A percentile compares a stretch with the other conserved stretches of the same genome.
Evolutionary conservation across 2,888 invertebrate genomes (phyloP).

Genomic region (Tetrapedia diversipes): DNA sequence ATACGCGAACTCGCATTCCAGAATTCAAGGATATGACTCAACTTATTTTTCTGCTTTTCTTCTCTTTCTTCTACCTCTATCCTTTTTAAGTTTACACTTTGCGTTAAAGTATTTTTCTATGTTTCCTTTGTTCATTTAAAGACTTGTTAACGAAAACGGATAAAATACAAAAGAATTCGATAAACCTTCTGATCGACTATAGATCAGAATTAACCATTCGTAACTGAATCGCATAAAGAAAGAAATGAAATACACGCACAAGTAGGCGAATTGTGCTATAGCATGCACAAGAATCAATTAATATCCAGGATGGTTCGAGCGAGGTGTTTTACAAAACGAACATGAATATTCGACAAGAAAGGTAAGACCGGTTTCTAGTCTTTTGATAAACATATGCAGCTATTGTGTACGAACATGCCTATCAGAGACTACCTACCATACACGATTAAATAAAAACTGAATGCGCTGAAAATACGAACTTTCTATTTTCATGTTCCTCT

Average conservation of each 20-base stretch:
- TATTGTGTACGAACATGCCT: constrained; percentile 59
- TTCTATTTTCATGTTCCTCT: no score
- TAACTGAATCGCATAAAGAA: neutral
- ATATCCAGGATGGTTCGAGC: constrained; percentile 3
- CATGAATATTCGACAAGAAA: constrained; percentile 26
- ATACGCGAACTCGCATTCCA: constrained; percentile 11
- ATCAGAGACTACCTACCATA: constrained; percentile 62
- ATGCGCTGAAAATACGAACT: constrained; percentile 63
- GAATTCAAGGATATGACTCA: constrained; percentile 11
- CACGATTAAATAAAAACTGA: constrained; percentile 69
- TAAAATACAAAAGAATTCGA: neutral
- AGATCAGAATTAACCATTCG: neutral
- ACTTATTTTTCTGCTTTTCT: constrained; percentile 4
- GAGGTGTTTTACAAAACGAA: constrained; percentile 35
- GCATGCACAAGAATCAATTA: constrained; percentile 19
- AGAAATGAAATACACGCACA: neutral
- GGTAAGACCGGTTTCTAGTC: constrained; percentile 63
- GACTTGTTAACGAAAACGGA: no score
- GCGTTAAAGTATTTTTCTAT: neutral
- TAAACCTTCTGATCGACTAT: neutral
- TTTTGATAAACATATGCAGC: constrained; percentile 73
- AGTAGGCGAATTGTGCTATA: neutral
- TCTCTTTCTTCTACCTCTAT: neutral
- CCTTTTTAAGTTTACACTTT: no score
- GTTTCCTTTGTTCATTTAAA: neutral